A percentile compares a stretch with the other conserved stretches of the same genome.
These are phyloP conservation scores for Myotis davidii DNA, from an alignment of 2,113 vertebrate species.

Conservation along the genomic window DNA sequence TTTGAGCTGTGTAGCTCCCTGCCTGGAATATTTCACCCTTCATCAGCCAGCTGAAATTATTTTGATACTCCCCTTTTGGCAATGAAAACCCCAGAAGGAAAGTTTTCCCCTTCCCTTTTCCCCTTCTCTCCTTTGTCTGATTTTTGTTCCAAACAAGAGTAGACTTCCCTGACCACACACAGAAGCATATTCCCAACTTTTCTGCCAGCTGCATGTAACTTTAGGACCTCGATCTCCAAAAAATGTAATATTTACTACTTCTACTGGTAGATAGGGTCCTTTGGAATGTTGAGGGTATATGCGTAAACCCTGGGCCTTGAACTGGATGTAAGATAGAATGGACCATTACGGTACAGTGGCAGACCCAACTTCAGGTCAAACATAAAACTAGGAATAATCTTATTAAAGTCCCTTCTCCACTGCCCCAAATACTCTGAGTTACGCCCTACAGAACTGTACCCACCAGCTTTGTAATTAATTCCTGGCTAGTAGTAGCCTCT, in stretches of 20 bases:
- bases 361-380: background rate
- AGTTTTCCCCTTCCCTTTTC: background rate
- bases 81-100: background rate
- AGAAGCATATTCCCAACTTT: background rate
- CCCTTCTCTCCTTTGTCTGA: background rate
- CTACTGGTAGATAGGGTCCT: background rate
- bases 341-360: too few relatives aligned
- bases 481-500: background rate
- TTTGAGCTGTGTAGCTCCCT: background rate
- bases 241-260: background rate
- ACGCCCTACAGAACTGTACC: too few relatives aligned
- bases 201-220: background rate
- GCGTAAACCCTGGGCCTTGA: background rate
- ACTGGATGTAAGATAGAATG: background rate
- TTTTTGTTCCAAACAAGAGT: background rate
- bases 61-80: conserved; percentile 39
- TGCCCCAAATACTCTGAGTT: background rate
- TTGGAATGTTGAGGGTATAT: background rate
- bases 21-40: conserved; percentile 17
- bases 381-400: background rate
- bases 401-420: background rate
- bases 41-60: conserved; percentile 10
- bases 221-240: background rate
- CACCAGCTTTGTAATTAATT: background rate
- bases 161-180: background rate